Evolutionary conservation across 1,140 invertebrate genomes (phyloP).

Genomic region (Drosophila nikananu): DNA sequence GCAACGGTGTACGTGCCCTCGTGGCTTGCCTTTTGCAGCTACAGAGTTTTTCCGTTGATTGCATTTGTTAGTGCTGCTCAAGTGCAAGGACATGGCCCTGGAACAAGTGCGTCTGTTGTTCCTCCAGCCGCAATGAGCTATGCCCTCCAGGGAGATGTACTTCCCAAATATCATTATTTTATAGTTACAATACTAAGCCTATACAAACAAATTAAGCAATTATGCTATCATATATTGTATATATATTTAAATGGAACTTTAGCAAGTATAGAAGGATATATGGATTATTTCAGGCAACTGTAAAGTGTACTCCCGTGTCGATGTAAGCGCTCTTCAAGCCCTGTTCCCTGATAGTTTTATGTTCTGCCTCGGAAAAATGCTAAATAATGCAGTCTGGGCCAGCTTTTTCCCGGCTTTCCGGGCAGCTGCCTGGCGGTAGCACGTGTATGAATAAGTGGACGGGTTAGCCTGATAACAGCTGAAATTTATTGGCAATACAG

Average conservation of each 20-base stretch:
- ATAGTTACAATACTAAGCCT: background rate
- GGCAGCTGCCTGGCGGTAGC: conserved; percentile 50
- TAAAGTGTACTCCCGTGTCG: conserved; percentile 5
- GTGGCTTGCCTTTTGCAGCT: conserved; percentile 42
- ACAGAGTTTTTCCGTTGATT: conserved; percentile 54
- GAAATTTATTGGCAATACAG: conserved; percentile 74
- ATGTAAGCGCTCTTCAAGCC: background rate
- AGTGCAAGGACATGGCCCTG: conserved; percentile 68
- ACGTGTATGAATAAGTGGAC: conserved; percentile 73
- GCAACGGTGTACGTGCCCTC: conserved; percentile 13
- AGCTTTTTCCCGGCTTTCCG: conserved; percentile 17
- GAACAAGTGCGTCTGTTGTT: conserved; percentile 28
- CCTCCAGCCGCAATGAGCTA: conserved; percentile 6
- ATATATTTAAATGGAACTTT: background rate
- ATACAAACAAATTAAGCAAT: background rate
- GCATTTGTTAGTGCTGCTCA: conserved; percentile 68
- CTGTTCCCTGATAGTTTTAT: conserved; percentile 51
- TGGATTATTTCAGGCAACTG: background rate
- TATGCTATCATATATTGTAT: background rate
- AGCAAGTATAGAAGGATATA: background rate
- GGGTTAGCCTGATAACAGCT: conserved; percentile 68
- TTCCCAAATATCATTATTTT: too few species aligned
- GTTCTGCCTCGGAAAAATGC: conserved; percentile 43
- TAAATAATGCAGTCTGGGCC: conserved; percentile 58
- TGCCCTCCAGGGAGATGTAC: background rate